Evolutionary conservation across 64 coral and sea anemone genomes (phyloP), one percentile per base, ranked within the genome.

Genomic region (Catalaphyllia jardinei): DNA sequence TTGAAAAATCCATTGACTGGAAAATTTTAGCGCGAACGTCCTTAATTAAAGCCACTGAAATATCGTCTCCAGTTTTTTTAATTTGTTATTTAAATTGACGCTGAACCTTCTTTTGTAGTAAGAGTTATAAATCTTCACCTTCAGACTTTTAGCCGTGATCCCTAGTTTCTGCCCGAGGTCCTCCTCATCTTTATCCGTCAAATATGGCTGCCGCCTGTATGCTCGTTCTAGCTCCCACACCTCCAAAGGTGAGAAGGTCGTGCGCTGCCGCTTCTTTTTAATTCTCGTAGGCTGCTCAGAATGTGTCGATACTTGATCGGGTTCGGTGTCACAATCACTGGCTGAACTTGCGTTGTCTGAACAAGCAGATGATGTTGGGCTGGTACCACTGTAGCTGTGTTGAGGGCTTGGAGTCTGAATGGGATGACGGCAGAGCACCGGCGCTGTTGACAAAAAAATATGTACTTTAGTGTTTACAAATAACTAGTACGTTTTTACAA

Each of bases 161-260:
- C 31, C 33, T 0, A 75, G 33, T 39, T 15, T 75, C 30, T 75
- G 10, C 19, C 7, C 73, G 50, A 78, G 46, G 16, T 49, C 18
- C 76, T 78, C 46, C 38, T 78, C 76, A 14, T 78, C 76, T 38
- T 78, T 4, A 11, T 0, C 7, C n/a, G 9, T 78, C 76, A 57
- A 52, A 78, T 78, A 78, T 78, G 39, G 76, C 22, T 22, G 76
- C 39, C 46, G 18, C 12, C 20, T 54, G 46, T 52, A 78, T 46
- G 46, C 76, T 25, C 18, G 19, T 54, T 78, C 76, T 50, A 78
- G 76, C 46, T 78, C 39, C 76, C 38, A 49, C 76, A 25, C 49
- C 52, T 78, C 76, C 11, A 22, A n/a, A 9, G 39, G 76, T 24
- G 76, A 52, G 76, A 78, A 78, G 39, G 76, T 78, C 76, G 76